Conservation (phyloP, 2,888 invertebrate genomes). For the Sarcophaga variegata region DNA sequence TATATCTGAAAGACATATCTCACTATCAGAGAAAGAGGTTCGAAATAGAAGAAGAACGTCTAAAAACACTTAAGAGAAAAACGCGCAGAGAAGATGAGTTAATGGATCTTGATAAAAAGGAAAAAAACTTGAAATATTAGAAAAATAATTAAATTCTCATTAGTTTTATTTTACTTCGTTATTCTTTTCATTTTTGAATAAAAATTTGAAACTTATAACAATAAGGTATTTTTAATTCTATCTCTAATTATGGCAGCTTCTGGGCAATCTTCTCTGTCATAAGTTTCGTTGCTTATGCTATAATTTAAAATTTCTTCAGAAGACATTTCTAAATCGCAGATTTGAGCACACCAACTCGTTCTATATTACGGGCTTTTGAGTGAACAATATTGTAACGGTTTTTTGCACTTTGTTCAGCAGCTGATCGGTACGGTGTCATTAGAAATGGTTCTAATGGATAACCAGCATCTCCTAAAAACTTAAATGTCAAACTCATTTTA, state of each 20-base stretch:
- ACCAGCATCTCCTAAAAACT: conserved; percentile 4
- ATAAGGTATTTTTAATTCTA: too few species aligned
- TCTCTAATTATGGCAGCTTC: too few species aligned
- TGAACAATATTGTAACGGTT: conserved; percentile 3
- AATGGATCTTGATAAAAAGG: conserved; percentile 11
- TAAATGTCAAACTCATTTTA: neutral
- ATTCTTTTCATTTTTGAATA: too few species aligned
- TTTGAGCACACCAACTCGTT: conserved; percentile 11
- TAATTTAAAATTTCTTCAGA: too few species aligned
- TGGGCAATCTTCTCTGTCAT: too few species aligned
- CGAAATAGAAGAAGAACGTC: neutral
- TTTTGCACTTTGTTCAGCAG: conserved; percentile 17
- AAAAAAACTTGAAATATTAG: conserved; percentile 10
- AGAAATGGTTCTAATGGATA: too few species aligned
- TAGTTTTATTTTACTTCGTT: too few species aligned
- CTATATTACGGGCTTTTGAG: neutral
- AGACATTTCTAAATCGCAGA: conserved; percentile 4
- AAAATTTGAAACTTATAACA: too few species aligned
- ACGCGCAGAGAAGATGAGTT: neutral
- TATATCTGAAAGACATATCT: too few species aligned
- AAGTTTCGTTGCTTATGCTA: too few species aligned
- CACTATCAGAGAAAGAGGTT: neutral
- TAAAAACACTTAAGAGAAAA: conserved; percentile 2
- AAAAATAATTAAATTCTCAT: neutral
- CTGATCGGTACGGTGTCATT: neutral